A percentile compares a stretch with the other conserved stretches of the same genome.
Evolutionary conservation across 2,888 invertebrate species (phyloP).

Genomic region (Ennomos fuscantarius): DNA sequence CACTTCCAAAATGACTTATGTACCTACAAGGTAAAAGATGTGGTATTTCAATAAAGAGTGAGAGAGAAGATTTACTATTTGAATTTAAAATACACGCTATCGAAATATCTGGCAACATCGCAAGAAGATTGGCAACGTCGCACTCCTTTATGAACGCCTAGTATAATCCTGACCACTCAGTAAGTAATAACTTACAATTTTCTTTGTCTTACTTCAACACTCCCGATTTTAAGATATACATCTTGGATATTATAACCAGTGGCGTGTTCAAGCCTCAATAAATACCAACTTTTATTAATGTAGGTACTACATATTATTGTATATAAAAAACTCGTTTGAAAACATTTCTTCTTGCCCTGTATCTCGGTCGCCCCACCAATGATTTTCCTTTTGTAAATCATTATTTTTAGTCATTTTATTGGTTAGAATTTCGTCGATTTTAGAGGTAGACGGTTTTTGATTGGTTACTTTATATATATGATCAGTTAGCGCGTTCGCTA

Average conservation of each 20-base stretch:
- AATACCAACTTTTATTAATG: constrained; percentile 14
- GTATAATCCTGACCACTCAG: no score
- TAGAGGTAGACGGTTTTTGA: constrained; percentile 79
- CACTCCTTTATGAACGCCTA: no score
- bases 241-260: constrained; percentile 7
- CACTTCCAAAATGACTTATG: no score
- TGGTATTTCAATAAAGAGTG: no score
- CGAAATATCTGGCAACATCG: no score
- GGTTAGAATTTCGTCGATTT: constrained; percentile 77
- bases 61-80: no score
- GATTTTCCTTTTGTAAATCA: constrained; percentile 65
- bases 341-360: constrained; percentile 66
- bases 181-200: no score
- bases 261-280: constrained; percentile 19
- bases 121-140: no score
- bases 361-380: constrained; percentile 73
- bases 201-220: no score
- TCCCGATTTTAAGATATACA: neutral
- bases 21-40: no score
- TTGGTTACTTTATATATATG: constrained; percentile 83
- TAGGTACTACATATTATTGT: constrained; percentile 52
- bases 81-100: no score
- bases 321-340: constrained; percentile 70
- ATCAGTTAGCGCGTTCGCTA: constrained; percentile 76
- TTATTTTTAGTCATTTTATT: constrained; percentile 70